phyloP scores from a whole-genome alignment of 2,113 vertebrate species.

The Atlantisia rogersi region DNA sequence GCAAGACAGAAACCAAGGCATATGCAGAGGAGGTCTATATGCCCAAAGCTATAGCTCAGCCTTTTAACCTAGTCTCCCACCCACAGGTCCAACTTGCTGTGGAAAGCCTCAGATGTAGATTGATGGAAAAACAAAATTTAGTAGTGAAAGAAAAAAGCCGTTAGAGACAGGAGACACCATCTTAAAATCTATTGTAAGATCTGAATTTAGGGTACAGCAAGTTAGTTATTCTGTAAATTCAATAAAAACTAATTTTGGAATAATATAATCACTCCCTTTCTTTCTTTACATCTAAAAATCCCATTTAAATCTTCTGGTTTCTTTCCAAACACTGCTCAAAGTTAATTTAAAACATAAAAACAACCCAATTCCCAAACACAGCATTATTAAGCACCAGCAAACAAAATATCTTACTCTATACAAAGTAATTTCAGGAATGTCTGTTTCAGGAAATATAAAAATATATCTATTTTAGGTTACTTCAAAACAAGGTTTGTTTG shows the following conservation, averaged over 20 bases:
- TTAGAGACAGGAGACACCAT: neutral
- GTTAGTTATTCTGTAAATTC: neutral
- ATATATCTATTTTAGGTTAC: neutral
- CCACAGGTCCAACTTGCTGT: accelerated
- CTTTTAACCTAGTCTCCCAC: neutral
- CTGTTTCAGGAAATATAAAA: neutral
- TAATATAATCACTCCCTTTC: neutral
- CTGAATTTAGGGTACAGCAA: neutral
- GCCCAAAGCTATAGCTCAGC: neutral
- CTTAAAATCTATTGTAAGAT: neutral
- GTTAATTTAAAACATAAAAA: constrained; percentile 6
- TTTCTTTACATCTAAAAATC: neutral
- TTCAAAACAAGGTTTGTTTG: neutral
- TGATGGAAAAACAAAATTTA: neutral
- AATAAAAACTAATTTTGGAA: neutral
- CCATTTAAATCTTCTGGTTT: neutral
- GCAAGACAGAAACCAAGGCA: neutral
- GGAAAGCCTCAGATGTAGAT: neutral
- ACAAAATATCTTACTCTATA: neutral
- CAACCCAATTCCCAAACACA: neutral
- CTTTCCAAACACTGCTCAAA: neutral
- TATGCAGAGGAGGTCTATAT: accelerated
- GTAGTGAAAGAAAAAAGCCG: neutral
- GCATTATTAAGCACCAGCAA: neutral
- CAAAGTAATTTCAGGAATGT: neutral